Conservation (phyloP, 23 tunicate genomes). For the Clavelina lepadiformis region DNA sequence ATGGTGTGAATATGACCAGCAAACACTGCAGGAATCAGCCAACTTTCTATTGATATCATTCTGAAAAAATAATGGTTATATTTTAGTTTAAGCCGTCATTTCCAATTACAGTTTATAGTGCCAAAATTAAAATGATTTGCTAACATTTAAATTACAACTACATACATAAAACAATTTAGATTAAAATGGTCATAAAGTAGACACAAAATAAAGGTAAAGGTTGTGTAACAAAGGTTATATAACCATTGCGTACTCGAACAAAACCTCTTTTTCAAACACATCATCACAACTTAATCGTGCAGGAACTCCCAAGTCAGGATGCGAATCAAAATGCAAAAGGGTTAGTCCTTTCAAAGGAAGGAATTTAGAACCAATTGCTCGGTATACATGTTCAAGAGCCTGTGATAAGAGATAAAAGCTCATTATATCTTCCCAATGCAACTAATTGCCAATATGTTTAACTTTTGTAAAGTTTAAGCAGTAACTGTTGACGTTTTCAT, state of each 20-base stretch:
- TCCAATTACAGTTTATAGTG: neutral
- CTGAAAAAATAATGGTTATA: conserved; percentile 1
- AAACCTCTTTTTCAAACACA: conserved; percentile 36
- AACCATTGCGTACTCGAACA: conserved; percentile 35
- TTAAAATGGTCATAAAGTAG: too few species aligned
- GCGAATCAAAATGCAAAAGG: conserved; percentile 79
- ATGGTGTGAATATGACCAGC: conserved; percentile 77
- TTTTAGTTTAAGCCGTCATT: neutral
- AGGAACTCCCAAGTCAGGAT: conserved; percentile 82
- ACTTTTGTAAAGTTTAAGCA: too few species aligned
- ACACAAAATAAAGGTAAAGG: too few species aligned
- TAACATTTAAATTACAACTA: too few species aligned
- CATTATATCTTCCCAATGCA: too few species aligned
- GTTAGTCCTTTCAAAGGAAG: conserved; percentile 36
- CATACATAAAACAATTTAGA: too few species aligned
- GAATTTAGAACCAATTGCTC: conserved; percentile 66
- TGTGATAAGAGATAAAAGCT: conserved; percentile 1
- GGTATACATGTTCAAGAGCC: conserved; percentile 57
- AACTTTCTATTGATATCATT: conserved; percentile 75
- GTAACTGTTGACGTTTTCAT: too few species aligned
- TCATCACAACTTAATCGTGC: conserved; percentile 24
- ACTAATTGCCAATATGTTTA: too few species aligned
- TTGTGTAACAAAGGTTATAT: too few species aligned
- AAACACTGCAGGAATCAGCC: conserved; percentile 79
- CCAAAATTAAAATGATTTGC: too few species aligned